phyloP scores from a whole-genome alignment of 1,140 invertebrate species.

The Frieseomelitta varia region DNA sequence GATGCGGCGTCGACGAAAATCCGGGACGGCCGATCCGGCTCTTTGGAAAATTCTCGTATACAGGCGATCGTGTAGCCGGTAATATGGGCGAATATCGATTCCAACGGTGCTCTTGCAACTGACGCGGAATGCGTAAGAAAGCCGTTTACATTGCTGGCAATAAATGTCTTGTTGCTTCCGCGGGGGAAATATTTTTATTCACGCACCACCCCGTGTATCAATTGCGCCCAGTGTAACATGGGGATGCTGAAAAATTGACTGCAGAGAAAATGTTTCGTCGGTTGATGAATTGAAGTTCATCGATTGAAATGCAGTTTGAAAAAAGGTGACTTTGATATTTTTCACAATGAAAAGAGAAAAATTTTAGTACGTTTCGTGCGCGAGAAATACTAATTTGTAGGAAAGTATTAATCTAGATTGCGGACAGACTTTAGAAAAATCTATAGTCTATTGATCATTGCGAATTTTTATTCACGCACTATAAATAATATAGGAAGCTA shows the following conservation, averaged over 20 bases:
- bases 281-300: background rate
- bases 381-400: background rate
- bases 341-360: background rate
- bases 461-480: no score
- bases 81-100: slow-evolving; percentile 12
- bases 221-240: background rate
- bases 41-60: slow-evolving; percentile 50
- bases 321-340: background rate
- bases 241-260: background rate
- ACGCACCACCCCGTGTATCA: background rate
- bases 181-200: slow-evolving; percentile 1
- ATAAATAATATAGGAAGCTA: background rate
- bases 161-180: slow-evolving; percentile 21
- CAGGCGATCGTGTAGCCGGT: no score
- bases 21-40: background rate
- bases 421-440: no score
- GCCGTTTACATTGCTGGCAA: slow-evolving; percentile 13
- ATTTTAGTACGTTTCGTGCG: background rate
- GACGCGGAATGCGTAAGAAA: slow-evolving; percentile 18
- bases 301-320: background rate
- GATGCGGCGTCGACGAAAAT: slow-evolving; percentile 55
- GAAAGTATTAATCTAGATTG: no score
- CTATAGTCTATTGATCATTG: no score
- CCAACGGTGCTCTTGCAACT: background rate
- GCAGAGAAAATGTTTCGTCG: no score